Conservation (phyloP, 2,113 vertebrate species). For the Cyanoderma ruficeps region DNA sequence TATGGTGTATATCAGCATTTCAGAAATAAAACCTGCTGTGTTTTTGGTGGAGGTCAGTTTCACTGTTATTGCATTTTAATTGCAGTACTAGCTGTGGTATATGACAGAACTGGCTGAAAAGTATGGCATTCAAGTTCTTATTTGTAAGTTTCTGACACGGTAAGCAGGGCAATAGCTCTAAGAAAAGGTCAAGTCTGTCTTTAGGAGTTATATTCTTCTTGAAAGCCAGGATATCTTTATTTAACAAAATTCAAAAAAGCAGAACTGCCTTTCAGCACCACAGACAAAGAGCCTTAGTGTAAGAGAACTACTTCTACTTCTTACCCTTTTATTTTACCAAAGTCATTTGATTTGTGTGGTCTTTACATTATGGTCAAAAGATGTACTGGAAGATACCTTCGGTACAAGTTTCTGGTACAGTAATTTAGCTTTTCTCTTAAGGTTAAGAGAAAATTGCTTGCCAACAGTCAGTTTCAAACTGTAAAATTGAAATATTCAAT, state of each 20-base stretch:
- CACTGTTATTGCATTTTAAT: not conserved
- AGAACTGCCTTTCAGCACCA: not conserved
- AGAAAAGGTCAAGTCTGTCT: not conserved
- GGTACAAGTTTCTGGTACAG: not conserved
- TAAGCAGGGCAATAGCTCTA: not conserved
- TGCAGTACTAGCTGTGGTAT: not conserved
- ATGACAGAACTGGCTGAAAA: not conserved
- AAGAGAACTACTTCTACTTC: not conserved
- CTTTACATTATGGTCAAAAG: not conserved
- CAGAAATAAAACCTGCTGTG: slow-evolving; percentile 64
- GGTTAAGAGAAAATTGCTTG: not conserved
- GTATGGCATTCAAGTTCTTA: not conserved
- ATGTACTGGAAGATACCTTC: not conserved
- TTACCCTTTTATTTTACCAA: not conserved
- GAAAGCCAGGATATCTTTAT: not conserved
- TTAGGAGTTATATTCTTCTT: not conserved
- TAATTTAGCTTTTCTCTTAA: not conserved
- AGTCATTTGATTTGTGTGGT: not conserved
- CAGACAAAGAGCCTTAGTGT: not conserved
- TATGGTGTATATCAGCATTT: slow-evolving; percentile 75
- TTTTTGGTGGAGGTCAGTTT: slow-evolving; percentile 14
- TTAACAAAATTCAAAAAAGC: not conserved
- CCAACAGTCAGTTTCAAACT: not conserved
- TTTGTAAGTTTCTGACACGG: not conserved
- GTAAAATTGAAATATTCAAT: not conserved